These are phyloP conservation scores for Salvelinus sp. DNA, from an alignment of 2,113 vertebrate genomes.

Conservation along the genomic window DNA sequence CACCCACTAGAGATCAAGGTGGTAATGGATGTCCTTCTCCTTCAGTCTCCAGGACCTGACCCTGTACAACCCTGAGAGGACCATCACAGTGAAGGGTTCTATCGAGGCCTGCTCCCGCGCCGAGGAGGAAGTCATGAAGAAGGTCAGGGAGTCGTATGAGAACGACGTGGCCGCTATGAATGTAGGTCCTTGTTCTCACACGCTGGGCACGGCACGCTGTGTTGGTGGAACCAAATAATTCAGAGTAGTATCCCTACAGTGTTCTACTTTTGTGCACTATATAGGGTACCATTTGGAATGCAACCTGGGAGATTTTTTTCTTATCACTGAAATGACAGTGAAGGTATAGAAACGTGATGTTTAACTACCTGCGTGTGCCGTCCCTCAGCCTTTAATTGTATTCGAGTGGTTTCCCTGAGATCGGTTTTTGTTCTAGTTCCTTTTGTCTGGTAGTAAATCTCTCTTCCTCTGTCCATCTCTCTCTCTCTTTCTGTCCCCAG, in stretches of 20 bases:
- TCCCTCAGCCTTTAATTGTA: not conserved
- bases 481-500: slow-evolving; percentile 66
- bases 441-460: slow-evolving; percentile 29
- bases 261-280: no score
- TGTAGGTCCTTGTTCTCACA: slow-evolving; percentile 70
- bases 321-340: no score
- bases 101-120: slow-evolving; percentile 88
- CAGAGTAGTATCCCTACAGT: not conserved
- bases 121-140: slow-evolving; percentile 97
- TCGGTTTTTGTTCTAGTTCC: not conserved
- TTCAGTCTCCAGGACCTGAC: slow-evolving; percentile 93
- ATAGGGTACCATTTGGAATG: no score
- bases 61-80: slow-evolving; percentile 94
- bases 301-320: no score
- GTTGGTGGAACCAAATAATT: not conserved
- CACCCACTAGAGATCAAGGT: slow-evolving; percentile 13
- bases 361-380: no score
- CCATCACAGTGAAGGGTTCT: slow-evolving; percentile 91
- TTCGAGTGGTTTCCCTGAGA: not conserved
- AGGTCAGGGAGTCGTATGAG: slow-evolving; percentile 95
- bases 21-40: slow-evolving; percentile 1
- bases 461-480: not conserved
- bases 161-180: slow-evolving; percentile 98
- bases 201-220: no score
- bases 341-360: no score